Conservation (phyloP, 2,888 invertebrate species). For the Hypomecis punctinalis region DNA sequence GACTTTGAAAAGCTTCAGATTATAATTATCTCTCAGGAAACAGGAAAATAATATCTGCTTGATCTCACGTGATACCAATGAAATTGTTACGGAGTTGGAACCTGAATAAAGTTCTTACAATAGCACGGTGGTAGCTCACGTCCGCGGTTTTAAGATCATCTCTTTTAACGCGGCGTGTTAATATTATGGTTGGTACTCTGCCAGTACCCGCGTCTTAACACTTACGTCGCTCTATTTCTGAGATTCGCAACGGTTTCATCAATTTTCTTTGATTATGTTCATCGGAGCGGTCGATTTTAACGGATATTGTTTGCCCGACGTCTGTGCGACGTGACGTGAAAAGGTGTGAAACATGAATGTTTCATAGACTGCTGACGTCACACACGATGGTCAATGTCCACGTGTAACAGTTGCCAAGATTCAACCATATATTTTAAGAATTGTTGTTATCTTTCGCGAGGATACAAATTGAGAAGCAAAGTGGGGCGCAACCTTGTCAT, state of each 20-base stretch:
- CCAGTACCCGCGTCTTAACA: slow-evolving; percentile 52
- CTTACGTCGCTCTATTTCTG: slow-evolving; percentile 36
- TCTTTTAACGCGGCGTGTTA: slow-evolving; percentile 36
- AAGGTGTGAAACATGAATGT: slow-evolving; percentile 43
- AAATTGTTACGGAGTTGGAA: neutral
- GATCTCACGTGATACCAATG: neutral
- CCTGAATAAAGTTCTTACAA: slow-evolving; percentile 15
- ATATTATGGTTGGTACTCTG: slow-evolving; percentile 51
- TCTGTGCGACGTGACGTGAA: slow-evolving; percentile 38
- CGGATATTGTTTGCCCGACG: slow-evolving; percentile 39
- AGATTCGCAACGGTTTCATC: slow-evolving; percentile 14
- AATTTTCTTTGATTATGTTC: slow-evolving; percentile 3
- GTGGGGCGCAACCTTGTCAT: slow-evolving; percentile 24
- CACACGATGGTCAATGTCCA: slow-evolving; percentile 68
- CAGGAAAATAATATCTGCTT: too few relatives aligned
- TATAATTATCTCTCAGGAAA: too few relatives aligned
- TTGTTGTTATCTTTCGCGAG: slow-evolving; percentile 10
- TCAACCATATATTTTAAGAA: slow-evolving; percentile 33
- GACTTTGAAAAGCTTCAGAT: too few relatives aligned
- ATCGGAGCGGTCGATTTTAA: slow-evolving; percentile 3
- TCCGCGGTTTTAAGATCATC: slow-evolving; percentile 39
- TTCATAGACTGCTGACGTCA: slow-evolving; percentile 55
- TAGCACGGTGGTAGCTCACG: slow-evolving; percentile 27
- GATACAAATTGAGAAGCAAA: slow-evolving; percentile 16
- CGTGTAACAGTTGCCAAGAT: slow-evolving; percentile 55